Percentiles rank a stretch among this genome's conserved stretches.
phyloP scores from a whole-genome alignment of 2,797 vertebrate species.

The Melanotaenia nigrans region DNA sequence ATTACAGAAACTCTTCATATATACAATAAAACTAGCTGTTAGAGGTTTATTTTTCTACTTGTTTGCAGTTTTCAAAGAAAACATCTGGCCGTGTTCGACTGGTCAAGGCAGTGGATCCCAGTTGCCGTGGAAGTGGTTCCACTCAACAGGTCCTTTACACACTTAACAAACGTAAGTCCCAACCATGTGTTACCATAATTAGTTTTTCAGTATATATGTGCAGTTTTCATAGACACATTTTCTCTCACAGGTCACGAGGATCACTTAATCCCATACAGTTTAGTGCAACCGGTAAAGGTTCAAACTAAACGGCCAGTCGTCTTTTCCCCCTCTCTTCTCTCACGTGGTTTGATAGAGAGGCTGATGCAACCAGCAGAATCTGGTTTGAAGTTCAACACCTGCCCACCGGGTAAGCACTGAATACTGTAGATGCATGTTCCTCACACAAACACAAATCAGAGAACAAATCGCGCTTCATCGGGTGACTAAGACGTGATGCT shows the following conservation, averaged over 20 bases:
- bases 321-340: conserved; percentile 89
- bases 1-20: neutral
- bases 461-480: neutral
- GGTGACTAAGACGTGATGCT: neutral
- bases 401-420: conserved; percentile 68
- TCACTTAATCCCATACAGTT: conserved; percentile 88
- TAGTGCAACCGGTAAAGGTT: conserved; percentile 86
- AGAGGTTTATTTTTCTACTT: neutral
- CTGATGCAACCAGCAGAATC: conserved; percentile 85
- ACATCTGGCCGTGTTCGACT: conserved; percentile 83
- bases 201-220: neutral
- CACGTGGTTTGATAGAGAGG: conserved; percentile 87
- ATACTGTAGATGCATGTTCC: neutral
- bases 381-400: conserved; percentile 81
- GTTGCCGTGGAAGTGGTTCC: conserved; percentile 66
- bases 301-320: conserved; percentile 86
- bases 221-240: neutral
- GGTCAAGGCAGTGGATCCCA: conserved; percentile 83
- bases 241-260: conserved; percentile 78
- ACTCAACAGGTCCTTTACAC: conserved; percentile 78
- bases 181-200: neutral
- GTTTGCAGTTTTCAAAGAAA: conserved; percentile 85
- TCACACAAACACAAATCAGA: neutral
- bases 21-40: too few species aligned
- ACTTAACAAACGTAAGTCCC: conserved; percentile 80